Conservation (phyloP, 2,888 invertebrate species). For the Keiferia lycopersicella region DNA sequence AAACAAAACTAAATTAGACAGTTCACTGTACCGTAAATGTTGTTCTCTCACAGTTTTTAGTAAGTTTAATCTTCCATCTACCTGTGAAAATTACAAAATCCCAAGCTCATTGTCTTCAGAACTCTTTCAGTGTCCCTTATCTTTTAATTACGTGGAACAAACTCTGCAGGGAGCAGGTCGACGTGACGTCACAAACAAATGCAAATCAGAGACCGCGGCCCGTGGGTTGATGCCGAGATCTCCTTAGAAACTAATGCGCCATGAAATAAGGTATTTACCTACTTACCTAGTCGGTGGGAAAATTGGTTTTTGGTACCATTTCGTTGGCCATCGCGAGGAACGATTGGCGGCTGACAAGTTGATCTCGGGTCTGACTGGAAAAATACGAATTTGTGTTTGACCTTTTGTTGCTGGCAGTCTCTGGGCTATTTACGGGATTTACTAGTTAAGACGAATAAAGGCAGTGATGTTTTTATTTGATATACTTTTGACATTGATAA, state of each 20-base stretch:
- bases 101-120: slow-evolving; percentile 11
- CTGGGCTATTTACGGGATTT: background rate
- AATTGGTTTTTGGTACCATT: slow-evolving; percentile 68
- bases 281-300: slow-evolving; percentile 74
- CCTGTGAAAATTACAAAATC: slow-evolving; percentile 4
- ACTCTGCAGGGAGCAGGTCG: slow-evolving; percentile 11
- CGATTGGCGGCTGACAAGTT: slow-evolving; percentile 65
- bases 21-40: background rate
- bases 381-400: background rate
- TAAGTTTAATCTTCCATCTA: background rate
- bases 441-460: too few species aligned
- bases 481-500: too few species aligned
- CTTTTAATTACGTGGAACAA: slow-evolving; percentile 22
- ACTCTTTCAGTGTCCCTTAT: slow-evolving; percentile 23
- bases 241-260: slow-evolving; percentile 63
- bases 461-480: too few species aligned
- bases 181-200: slow-evolving; percentile 25
- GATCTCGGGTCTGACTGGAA: slow-evolving; percentile 57
- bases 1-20: background rate
- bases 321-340: slow-evolving; percentile 62
- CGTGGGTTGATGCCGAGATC: slow-evolving; percentile 28
- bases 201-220: slow-evolving; percentile 26
- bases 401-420: background rate
- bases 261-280: slow-evolving; percentile 78
- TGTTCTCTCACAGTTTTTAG: background rate